Percentiles rank a stretch among this genome's conserved stretches.
Evolutionary conservation across 2,797 vertebrate genomes (phyloP).

Genomic region (Cheracebus regulus): DNA sequence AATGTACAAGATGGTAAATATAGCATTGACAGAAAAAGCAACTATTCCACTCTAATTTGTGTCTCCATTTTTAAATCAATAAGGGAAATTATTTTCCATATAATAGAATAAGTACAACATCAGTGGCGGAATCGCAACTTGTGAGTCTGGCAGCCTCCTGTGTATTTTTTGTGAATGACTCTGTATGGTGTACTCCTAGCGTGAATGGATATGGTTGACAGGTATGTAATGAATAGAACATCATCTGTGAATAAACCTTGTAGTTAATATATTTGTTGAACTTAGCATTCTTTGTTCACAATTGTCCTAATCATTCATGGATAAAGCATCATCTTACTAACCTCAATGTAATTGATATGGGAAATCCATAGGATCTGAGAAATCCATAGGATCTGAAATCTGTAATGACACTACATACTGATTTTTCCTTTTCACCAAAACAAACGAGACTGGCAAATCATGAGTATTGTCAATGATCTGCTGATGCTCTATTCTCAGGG

Average conservation of each 20-base stretch:
- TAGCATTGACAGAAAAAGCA: neutral
- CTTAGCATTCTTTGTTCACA: neutral
- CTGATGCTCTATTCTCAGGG: neutral
- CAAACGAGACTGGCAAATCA: neutral
- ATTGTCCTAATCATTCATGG: neutral
- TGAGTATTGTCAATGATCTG: neutral
- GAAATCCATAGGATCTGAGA: neutral
- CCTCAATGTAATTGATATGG: neutral
- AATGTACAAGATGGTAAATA: neutral
- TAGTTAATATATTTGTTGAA: neutral
- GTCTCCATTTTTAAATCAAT: neutral
- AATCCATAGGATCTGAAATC: neutral
- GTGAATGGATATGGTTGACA: neutral
- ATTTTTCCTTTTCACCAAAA: neutral
- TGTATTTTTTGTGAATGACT: neutral
- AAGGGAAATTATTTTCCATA: neutral
- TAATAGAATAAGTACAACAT: neutral
- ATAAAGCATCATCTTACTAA: neutral
- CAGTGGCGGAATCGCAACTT: fast-evolving
- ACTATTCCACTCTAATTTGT: neutral
- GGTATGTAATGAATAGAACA: fast-evolving
- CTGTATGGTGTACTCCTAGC: neutral
- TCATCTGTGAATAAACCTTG: too few species aligned
- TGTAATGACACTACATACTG: neutral
- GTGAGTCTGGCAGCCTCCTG: neutral